phyloP scores from a whole-genome alignment of 2,888 invertebrate genomes.

The Leptinotarsa tumamoca region DNA sequence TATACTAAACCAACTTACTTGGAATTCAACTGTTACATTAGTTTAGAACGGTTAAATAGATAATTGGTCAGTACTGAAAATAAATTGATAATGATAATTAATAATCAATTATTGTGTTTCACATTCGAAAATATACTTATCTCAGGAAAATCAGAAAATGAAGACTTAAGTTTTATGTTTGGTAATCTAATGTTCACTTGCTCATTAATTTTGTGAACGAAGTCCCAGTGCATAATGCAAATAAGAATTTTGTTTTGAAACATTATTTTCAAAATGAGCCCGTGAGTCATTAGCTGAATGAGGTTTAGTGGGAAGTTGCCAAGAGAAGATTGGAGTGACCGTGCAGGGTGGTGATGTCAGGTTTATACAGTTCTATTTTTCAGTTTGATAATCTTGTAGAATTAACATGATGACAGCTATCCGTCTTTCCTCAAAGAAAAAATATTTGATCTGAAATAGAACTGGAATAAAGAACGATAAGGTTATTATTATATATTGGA shows the following conservation, averaged over 20 bases:
- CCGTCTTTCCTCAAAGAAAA: neutral
- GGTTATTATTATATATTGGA: too few species aligned
- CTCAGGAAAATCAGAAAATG: neutral
- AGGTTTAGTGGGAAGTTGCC: neutral
- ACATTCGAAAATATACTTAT: neutral
- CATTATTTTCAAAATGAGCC: neutral
- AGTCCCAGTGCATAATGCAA: neutral
- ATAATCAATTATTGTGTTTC: neutral
- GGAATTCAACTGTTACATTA: neutral
- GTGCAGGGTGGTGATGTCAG: conserved; percentile 12
- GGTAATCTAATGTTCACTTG: neutral
- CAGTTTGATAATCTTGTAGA: too few species aligned
- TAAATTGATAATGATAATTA: neutral
- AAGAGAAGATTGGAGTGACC: conserved; percentile 5
- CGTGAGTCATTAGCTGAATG: neutral
- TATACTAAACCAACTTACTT: neutral
- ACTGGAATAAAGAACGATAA: too few species aligned
- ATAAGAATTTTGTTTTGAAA: neutral
- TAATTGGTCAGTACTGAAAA: conserved; percentile 5
- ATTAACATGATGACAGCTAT: too few species aligned
- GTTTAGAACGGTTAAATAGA: neutral
- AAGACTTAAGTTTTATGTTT: neutral
- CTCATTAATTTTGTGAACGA: neutral
- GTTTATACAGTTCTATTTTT: neutral
- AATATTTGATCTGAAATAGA: too few species aligned